These are phyloP conservation scores for Pseudolaguvia tuberculata DNA, from an alignment of 2,113 vertebrate genomes.

Conservation along the genomic window DNA sequence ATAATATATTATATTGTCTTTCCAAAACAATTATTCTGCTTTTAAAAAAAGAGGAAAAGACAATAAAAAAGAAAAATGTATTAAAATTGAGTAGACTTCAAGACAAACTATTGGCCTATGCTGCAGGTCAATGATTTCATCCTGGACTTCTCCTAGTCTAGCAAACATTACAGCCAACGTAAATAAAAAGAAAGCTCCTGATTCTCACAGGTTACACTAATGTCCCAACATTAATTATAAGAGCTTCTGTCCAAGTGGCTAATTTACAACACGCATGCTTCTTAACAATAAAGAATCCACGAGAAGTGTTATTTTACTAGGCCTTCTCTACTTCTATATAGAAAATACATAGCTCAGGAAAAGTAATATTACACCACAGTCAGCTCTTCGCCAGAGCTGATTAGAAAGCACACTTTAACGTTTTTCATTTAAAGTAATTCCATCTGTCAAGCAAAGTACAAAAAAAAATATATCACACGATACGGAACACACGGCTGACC, in stretches of 20 bases:
- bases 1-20: too few relatives aligned
- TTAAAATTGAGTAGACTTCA: constrained; percentile 1
- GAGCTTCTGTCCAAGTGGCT: constrained; percentile 51
- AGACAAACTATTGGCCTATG: constrained; percentile 17
- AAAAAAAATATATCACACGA: not conserved
- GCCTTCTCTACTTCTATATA: constrained; percentile 21
- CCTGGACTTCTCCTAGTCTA: constrained; percentile 52
- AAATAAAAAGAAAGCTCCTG: constrained; percentile 59
- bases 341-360: constrained; percentile 16
- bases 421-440: constrained; percentile 32
- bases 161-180: constrained; percentile 55
- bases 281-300: constrained; percentile 26
- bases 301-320: constrained; percentile 26
- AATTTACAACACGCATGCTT: constrained; percentile 44
- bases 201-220: constrained; percentile 56
- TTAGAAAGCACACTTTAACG: constrained; percentile 27
- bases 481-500: constrained; percentile 11
- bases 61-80: not conserved
- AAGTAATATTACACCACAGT: constrained; percentile 16
- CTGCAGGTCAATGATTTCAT: constrained; percentile 59
- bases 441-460: constrained; percentile 33
- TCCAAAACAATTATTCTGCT: not conserved
- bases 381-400: constrained; percentile 24
- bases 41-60: constrained; percentile 21
- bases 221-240: constrained; percentile 23